A percentile compares a stretch with the other conserved stretches of the same genome.
phyloP scores from a whole-genome alignment of 2,888 invertebrate species.

The Julus scandinavius region DNA sequence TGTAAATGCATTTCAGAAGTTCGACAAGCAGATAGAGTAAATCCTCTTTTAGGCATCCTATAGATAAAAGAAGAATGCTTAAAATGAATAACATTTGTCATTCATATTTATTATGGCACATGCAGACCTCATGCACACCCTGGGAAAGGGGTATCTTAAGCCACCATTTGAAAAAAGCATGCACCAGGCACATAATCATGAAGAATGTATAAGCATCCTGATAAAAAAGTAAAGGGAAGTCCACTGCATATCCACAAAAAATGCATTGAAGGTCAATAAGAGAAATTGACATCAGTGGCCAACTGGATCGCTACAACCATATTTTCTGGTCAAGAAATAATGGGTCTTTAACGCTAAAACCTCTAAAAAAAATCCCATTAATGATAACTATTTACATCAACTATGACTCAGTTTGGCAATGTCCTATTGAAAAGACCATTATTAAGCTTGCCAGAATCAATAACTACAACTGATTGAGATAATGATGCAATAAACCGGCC shows the following conservation, averaged over 20 bases:
- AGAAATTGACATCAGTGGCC: background rate
- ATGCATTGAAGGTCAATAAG: background rate
- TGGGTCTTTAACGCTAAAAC: background rate
- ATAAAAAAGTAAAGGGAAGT: background rate
- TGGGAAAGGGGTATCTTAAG: background rate
- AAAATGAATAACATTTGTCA: background rate
- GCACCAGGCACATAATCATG: background rate
- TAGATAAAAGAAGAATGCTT: background rate
- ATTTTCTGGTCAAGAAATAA: background rate
- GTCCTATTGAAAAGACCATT: background rate
- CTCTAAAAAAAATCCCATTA: background rate
- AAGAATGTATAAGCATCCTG: background rate
- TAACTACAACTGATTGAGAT: background rate
- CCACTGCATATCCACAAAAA: background rate
- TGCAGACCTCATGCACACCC: background rate
- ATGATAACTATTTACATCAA: background rate
- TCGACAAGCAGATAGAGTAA: background rate
- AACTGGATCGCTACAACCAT: slow-evolving; percentile 41
- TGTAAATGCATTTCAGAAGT: background rate
- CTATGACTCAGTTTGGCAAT: background rate
- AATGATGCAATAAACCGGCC: background rate
- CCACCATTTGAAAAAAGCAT: background rate
- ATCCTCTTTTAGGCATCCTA: background rate
- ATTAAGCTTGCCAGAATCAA: background rate
- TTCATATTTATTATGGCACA: background rate